Evolutionary conservation across 1,140 invertebrate species (phyloP), one percentile per base, ranked within the genome.

Genomic region (Paraescarpia echinospica): DNA sequence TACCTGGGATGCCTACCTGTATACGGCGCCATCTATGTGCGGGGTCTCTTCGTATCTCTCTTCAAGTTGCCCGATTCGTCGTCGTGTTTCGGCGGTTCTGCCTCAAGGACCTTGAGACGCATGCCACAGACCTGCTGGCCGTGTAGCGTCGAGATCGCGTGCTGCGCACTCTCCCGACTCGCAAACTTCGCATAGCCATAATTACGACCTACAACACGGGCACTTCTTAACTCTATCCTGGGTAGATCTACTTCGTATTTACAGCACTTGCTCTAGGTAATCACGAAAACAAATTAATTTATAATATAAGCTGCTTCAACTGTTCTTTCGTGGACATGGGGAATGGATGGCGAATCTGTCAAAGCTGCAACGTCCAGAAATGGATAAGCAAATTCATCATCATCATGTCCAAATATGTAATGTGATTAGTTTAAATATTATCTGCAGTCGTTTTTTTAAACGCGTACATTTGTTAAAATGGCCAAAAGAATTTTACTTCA

Each of bases 111-210:
- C 34, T 91, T 91, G 6, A 91, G 48, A 2, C 91, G 34, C 91
- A 91, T 91, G 91, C 48, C 48, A 95, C 97, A 97, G 92, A 99
- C 97, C 94, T 98, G 97, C 93, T 98, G 98, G 5, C 98, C 98
- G 95, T 99, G 98, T 14, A 98, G 96, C 33, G 96, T 96, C 97
- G 97, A 97, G 88, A 98, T 98, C 33, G 98, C 98, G 94, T 97
- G 97, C 93, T 97, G 97, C 0, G 98, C 98, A 94, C 98, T 97
- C 51, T 97, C 97, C 89, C 97, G 97, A 48, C 96, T 97, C 4
- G 98, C 98, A 96, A 98, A 99, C 95, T 98, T 98, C 0, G 98
- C 98, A 96, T 98, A 99, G 0, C 98, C 98, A 96, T 98, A 99
- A 92, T 96, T 96, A 22, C 94, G 94, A 91, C 95, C 95, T 96